These are phyloP conservation scores for Clarias laeviceps DNA, from an alignment of 2,797 vertebrate species.

Conservation along the genomic window DNA sequence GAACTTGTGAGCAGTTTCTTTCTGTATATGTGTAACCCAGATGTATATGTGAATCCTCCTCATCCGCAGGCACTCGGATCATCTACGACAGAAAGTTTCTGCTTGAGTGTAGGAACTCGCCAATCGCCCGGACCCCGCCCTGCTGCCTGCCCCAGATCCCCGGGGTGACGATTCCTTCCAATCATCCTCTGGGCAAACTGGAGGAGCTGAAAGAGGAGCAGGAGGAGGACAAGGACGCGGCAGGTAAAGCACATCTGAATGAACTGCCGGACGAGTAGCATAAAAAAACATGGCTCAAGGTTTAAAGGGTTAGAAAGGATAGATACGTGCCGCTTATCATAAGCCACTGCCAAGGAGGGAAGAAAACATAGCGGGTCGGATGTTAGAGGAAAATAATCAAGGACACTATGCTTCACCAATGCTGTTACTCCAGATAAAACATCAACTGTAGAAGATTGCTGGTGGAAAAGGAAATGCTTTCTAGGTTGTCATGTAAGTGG, in stretches of 20 bases:
- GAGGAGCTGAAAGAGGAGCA: slow-evolving; percentile 87
- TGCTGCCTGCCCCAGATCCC: slow-evolving; percentile 91
- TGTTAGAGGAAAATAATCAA: background rate
- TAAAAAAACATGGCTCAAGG: background rate
- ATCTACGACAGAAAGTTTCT: slow-evolving; percentile 93
- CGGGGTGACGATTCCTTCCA: slow-evolving; percentile 82
- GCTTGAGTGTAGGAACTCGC: slow-evolving; percentile 90
- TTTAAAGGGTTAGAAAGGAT: background rate
- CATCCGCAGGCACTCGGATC: slow-evolving; percentile 84
- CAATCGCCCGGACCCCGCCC: slow-evolving; percentile 83
- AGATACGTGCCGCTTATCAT: background rate
- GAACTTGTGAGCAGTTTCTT: background rate
- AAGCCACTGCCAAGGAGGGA: background rate
- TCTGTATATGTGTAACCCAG: background rate
- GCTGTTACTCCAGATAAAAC: background rate
- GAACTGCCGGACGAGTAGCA: background rate
- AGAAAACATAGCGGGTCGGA: background rate
- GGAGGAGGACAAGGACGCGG: slow-evolving; percentile 83
- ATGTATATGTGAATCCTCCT: background rate
- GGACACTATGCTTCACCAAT: background rate
- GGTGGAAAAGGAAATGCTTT: background rate
- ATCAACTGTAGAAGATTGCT: background rate
- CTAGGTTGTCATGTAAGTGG: background rate
- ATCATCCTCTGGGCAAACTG: slow-evolving; percentile 80
- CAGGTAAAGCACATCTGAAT: slow-evolving; percentile 74